Percentiles rank a stretch among this genome's conserved stretches.
Conservation (phyloP, 1,140 invertebrate species). For the Littorina saxatilis region DNA sequence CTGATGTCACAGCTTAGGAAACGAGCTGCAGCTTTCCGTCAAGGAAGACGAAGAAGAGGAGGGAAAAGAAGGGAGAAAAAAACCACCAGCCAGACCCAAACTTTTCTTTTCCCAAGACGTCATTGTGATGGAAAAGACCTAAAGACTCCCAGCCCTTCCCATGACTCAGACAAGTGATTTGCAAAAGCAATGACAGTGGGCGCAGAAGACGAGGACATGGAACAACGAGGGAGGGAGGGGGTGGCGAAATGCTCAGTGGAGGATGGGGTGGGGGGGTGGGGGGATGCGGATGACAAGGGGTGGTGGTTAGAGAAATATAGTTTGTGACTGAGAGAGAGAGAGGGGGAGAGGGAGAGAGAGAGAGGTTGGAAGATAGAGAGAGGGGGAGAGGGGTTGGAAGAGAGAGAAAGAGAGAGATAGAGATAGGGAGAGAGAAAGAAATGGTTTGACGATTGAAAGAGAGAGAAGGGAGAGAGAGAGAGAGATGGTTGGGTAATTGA, state of each 20-base stretch:
- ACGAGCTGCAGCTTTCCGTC: too few species aligned
- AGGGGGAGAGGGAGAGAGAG: background rate
- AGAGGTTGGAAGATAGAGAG: background rate
- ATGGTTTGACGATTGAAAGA: background rate
- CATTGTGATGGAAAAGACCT: too few species aligned
- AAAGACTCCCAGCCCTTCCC: too few species aligned
- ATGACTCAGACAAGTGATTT: too few species aligned
- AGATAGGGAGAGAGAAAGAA: background rate
- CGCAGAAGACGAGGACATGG: background rate
- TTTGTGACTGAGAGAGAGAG: background rate
- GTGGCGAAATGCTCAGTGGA: background rate
- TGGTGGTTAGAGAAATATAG: background rate
- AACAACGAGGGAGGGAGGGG: background rate
- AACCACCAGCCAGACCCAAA: too few species aligned
- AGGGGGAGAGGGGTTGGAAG: background rate
- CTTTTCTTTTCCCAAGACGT: background rate
- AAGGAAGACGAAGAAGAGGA: too few species aligned
- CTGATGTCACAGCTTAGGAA: too few species aligned
- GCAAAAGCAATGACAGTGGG: too few species aligned
- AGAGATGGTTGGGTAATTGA: background rate
- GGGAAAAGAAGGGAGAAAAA: too few species aligned
- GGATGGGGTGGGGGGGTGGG: background rate
- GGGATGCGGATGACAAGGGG: background rate
- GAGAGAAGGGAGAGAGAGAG: background rate
- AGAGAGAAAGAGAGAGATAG: background rate